Percentiles rank a stretch among this genome's conserved stretches.
Conservation (phyloP, 2,888 invertebrate species). For the Noctua janthina region DNA sequence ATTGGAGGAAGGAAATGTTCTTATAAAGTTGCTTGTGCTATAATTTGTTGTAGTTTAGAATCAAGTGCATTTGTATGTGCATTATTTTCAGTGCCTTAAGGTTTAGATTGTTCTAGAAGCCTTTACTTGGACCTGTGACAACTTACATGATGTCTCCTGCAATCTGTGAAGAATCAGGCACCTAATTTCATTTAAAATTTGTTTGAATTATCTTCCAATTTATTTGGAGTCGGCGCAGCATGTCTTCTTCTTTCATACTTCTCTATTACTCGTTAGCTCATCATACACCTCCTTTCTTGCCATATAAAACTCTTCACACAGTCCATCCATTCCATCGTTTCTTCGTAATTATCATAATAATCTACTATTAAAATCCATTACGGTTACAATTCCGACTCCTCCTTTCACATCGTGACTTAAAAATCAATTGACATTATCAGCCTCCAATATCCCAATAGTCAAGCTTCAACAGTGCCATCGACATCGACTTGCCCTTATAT, state of each 20-base stretch:
- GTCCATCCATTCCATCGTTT: neutral
- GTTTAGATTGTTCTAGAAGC: neutral
- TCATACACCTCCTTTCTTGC: neutral
- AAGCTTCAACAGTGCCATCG: conserved; percentile 16
- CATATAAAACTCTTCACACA: neutral
- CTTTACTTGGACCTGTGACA: neutral
- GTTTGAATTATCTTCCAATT: neutral
- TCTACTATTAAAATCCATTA: neutral
- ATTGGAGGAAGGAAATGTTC: conserved; percentile 24
- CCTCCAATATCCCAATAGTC: conserved; percentile 17
- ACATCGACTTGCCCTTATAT: conserved; percentile 45
- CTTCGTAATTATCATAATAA: neutral
- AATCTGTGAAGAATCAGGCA: no score
- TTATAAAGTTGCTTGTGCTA: neutral
- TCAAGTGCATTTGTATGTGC: conserved; percentile 34
- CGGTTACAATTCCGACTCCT: neutral
- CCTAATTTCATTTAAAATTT: neutral
- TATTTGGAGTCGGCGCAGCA: neutral
- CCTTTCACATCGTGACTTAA: conserved; percentile 35
- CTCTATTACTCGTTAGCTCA: neutral
- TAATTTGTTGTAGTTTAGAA: neutral
- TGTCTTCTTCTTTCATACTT: neutral
- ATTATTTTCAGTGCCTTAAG: neutral
- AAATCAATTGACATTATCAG: conserved; percentile 30
- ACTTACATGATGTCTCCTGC: neutral